Evolutionary conservation across 1,140 invertebrate species (phyloP), one percentile per base, ranked within the genome.

Genomic region (Araneus ventricosus): DNA sequence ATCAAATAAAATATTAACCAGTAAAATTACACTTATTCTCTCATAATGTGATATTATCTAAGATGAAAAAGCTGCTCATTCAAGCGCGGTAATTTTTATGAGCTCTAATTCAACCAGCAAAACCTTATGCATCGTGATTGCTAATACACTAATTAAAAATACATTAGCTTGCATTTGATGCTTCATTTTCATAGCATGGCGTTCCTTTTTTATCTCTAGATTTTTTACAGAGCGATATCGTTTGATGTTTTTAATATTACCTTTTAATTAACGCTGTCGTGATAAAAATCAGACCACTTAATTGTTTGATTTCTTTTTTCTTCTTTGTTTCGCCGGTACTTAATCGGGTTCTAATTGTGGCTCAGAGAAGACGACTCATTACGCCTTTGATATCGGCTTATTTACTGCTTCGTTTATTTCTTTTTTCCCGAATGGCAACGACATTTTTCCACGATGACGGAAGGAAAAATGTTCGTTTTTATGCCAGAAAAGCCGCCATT

Each of bases 221-320:
- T 30, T 75, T 75, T 75, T 75, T 75, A 24, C 27, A 14, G n/a
- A 75, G 70, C 14, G 70, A 22, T 75, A 75, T 75, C 30, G 30
- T 75, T 34, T 75, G 70, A 75, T 75, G 70, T 37, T 75, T 75
- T 37, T 75, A 34, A 75, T 75, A 75, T 75, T 70, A 34, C 59
- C 70, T 75, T 75, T 75, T 75, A 75, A 75, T 75, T 75, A 75
- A 34, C 70, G 30, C 20, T 4, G 30, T 34, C 30, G 70, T 4
- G 70, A 75, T 75, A 75, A 75, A 75, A 75, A 75, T 75, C 70
- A 75, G 30, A 34, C 30, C 14, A 20, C 30, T 37, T 75, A 75
- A 75, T 75, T 75, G 30, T 37, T 30, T 75, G 30, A 5, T 34
- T 6, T 75, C 34, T n/a, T 63, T 20, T 75, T 75, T 75, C n/a